Percentiles rank a stretch among this genome's conserved stretches.
These are phyloP conservation scores for Proteles cristata DNA, from an alignment of 2,113 vertebrate genomes.

Conservation along the genomic window DNA sequence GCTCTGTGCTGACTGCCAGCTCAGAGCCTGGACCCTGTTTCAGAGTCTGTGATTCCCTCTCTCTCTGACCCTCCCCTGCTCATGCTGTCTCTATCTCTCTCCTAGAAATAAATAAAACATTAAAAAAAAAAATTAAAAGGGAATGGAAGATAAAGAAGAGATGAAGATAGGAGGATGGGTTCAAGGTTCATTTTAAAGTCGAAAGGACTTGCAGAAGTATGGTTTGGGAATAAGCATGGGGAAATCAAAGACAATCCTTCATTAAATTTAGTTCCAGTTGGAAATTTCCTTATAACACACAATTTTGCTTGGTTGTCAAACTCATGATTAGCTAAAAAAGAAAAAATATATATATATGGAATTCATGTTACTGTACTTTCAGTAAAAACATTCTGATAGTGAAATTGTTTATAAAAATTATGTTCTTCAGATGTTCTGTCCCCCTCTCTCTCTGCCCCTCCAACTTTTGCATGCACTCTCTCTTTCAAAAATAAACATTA, in stretches of 20 bases:
- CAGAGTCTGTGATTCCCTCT: too few species aligned
- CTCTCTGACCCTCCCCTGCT: too few species aligned
- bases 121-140: too few species aligned
- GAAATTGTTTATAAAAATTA: neutral
- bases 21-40: too few species aligned
- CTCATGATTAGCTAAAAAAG: neutral
- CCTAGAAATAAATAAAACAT: too few species aligned
- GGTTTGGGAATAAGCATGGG: neutral
- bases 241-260: conserved; percentile 42
- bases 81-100: too few species aligned
- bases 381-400: conserved; percentile 41
- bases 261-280: conserved; percentile 21
- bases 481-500: neutral
- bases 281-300: conserved; percentile 3
- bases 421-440: too few species aligned
- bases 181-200: conserved; percentile 24
- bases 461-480: too few species aligned
- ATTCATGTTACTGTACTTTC: neutral
- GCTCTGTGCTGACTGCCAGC: too few species aligned
- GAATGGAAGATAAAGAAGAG: neutral
- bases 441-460: too few species aligned
- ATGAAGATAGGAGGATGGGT: neutral
- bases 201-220: neutral
- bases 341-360: neutral
- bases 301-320: conserved; percentile 35